These are phyloP conservation scores for Tiliqua scincoides DNA, from an alignment of 2,113 vertebrate genomes.

Conservation along the genomic window DNA sequence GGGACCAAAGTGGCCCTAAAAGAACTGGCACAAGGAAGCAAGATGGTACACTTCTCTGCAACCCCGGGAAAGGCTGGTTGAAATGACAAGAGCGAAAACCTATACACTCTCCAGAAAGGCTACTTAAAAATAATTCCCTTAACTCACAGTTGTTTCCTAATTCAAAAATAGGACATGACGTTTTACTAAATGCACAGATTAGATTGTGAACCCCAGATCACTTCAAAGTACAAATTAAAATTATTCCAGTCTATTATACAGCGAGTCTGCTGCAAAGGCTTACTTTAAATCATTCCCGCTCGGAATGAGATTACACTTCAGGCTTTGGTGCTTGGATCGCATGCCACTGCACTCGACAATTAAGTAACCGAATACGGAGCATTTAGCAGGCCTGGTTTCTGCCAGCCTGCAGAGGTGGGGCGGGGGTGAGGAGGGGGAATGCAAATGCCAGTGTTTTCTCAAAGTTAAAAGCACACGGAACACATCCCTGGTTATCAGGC, in stretches of 20 bases:
- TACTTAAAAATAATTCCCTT: conserved; percentile 44
- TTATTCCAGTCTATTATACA: conserved; percentile 69
- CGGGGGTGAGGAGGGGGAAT: conserved; percentile 57
- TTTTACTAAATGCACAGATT: conserved; percentile 67
- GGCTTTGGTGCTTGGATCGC: conserved; percentile 78
- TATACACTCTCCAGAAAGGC: conserved; percentile 44
- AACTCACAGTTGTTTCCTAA: conserved; percentile 54
- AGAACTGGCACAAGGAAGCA: not conserved
- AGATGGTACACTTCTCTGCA: no score
- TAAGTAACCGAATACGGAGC: conserved; percentile 78
- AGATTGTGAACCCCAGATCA: conserved; percentile 67
- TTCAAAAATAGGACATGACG: conserved; percentile 47
- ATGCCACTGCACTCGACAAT: conserved; percentile 71
- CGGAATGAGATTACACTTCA: conserved; percentile 74
- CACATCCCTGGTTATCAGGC: conserved; percentile 85
- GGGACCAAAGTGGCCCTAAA: not conserved
- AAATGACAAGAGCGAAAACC: not conserved
- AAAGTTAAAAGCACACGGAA: conserved; percentile 84
- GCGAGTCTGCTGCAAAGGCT: conserved; percentile 72
- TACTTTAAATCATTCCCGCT: conserved; percentile 72
- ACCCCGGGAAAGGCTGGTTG: not conserved
- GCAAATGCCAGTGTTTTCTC: conserved; percentile 77
- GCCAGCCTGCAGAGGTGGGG: conserved; percentile 70
- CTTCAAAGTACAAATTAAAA: conserved; percentile 77
- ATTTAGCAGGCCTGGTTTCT: conserved; percentile 74